phyloP scores from a whole-genome alignment of 2,888 invertebrate genomes.

The Sericinus montela region DNA sequence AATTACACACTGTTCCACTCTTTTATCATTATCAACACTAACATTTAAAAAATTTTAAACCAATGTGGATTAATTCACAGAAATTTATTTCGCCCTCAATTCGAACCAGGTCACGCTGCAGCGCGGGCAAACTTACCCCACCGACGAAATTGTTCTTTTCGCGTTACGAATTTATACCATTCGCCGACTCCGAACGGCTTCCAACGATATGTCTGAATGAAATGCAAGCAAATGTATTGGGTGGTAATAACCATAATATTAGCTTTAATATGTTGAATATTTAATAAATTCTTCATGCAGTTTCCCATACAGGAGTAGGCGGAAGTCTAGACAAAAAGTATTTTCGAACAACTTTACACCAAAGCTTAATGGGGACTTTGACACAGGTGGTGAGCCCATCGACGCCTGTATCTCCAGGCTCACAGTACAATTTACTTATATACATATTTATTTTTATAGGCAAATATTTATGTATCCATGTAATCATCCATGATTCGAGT shows the following conservation, averaged over 20 bases:
- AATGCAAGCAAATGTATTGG: neutral
- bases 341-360: no score
- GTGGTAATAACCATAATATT: constrained; percentile 3
- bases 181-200: neutral
- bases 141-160: constrained; percentile 13
- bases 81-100: constrained; percentile 6
- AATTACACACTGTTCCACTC: neutral
- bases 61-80: constrained; percentile 5
- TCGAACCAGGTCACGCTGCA: constrained; percentile 6
- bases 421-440: no score
- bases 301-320: no score
- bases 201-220: neutral
- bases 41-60: constrained; percentile 6
- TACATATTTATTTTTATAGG: no score
- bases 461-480: no score
- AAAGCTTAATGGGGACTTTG: no score
- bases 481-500: no score
- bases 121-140: neutral
- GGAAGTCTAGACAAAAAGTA: no score
- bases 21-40: neutral
- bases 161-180: constrained; percentile 29
- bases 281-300: neutral
- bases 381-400: no score
- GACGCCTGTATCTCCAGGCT: no score
- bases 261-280: neutral